Base-by-base conservation (phyloP, 2,113 vertebrate genomes). In the Oreotrochilus melanogaster region DNA sequence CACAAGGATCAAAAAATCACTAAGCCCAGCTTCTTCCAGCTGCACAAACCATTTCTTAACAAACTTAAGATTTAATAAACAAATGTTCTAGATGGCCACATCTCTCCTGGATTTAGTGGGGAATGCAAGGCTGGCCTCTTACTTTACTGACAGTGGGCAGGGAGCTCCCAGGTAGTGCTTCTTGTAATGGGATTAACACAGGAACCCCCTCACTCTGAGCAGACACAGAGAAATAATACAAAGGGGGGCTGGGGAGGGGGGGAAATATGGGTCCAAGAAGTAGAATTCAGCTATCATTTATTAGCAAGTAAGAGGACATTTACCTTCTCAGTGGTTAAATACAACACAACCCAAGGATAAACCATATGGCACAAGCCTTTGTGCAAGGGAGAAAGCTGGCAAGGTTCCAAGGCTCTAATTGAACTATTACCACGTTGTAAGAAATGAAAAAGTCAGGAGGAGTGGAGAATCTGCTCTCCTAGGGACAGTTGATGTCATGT, bases 31-130 rank as follows among this genome's bases (percentile, higher is more conserved):
- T 89, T 88, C 64, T 74, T 65, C 80, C 86, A 95, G 88, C 93
- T 94, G 92, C 30, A 3, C 53, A 89, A 91, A 73, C 48, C 43
- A 13, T 86, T 84, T 67, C 91, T 90, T 35, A 91, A 91, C 76
- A 39, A 62, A 16, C 69, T 39, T 10, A 62, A 74, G 53, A 85
- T 53, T 54, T 51, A 95, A 95, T 94, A 42, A 62, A 73, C 80
- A 83, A 67, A 69, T 14, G 27, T 66, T 42, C 33, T 15, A 60
- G 67, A 24, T 37, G 62, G 78, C 80, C 86, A 18, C 9, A 50
- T 27, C 60, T 86, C 88, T 78, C 73, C 65, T 51, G 81, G 65
- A 50, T 23, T 85, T 6, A 70, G 87, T 57, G 3, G 2, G 3
- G 43, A 16, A 50, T 11, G 17, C n/a, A 48, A 57, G 51, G 72